Evolutionary conservation across 2,888 invertebrate species (phyloP).

Genomic region (Microplitis manilae): DNA sequence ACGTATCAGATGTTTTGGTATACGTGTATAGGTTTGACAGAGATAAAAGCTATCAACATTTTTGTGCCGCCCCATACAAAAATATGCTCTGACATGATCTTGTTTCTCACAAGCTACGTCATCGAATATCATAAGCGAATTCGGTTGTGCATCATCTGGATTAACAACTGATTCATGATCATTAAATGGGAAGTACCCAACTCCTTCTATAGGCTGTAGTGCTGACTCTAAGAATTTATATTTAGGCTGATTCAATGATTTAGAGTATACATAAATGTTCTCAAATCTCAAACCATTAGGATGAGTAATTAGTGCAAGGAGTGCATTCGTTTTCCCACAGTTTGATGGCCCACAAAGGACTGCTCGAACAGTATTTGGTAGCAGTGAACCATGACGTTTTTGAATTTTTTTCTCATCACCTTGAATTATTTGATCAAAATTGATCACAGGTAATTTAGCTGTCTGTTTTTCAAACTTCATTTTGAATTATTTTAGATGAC

Average conservation of each 20-base stretch:
- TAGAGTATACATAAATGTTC: conserved; percentile 50
- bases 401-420: too few species aligned
- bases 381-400: background rate
- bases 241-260: conserved; percentile 61
- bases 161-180: background rate
- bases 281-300: conserved; percentile 47
- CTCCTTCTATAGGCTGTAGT: conserved; percentile 47
- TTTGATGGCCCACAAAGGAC: conserved; percentile 46
- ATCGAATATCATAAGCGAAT: background rate
- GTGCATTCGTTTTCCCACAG: conserved; percentile 49
- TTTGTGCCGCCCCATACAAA: conserved; percentile 24
- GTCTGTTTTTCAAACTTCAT: too few species aligned
- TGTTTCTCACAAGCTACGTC: background rate
- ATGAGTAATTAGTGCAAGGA: conserved; percentile 44
- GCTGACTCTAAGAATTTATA: conserved; percentile 46
- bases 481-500: too few species aligned
- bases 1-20: too few species aligned
- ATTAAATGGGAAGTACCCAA: conserved; percentile 53
- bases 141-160: too few species aligned
- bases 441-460: too few species aligned
- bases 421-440: too few species aligned
- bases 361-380: conserved; percentile 54
- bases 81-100: too few species aligned
- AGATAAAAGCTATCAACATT: background rate
- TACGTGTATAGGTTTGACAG: too few species aligned